Evolutionary conservation across 2,113 vertebrate species (phyloP), one percentile per base, ranked within the genome.

Genomic region (Globicephala melas): DNA sequence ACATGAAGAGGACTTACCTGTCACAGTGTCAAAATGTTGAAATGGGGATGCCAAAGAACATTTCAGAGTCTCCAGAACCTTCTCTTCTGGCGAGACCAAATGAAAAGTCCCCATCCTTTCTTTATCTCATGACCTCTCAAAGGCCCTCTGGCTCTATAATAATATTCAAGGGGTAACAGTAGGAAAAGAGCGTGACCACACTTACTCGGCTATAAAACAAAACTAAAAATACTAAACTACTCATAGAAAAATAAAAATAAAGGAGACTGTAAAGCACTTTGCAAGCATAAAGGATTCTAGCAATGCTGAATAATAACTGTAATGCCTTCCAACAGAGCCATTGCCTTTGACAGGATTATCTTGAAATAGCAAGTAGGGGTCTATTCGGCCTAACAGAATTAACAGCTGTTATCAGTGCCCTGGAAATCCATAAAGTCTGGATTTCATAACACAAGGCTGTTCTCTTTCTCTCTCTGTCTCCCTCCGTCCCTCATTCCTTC

Each of bases 181-280:
- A 81, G n/a, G 70, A 8, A 70, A 74, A 74, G 44, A 70, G 18
- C 25, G 25, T 33, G 89, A 67, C 65, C 50, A 82, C 13, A 36
- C 41, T 31, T 36, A 73, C 33, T 92, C 1, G 63, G 3, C 33
- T 71, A 71, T 84, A 53, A 95, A 83, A 58, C 65, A 81, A n/a
- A 26, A 60, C 11, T 80, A 82, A 92, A 96, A 85, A 82, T 65
- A 13, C 41, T 82, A 85, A 68, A 55, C 15, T 90, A 80, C 62
- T 65, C 62, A 83, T 10, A 73, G 38, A 76, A 95, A 93, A 88
- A 96, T 26, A 92, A 95, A 96, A 89, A 94, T 70, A 93, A 88
- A 92, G 62, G 18, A 94, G 74, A 90, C 12, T 65, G 5, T 58
- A 94, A 91, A 96, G 47, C 31, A 80, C 55, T 92, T 97, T 89